Conservation (phyloP, 35 echinoderm and acorn worm species). For the Apostichopus japonicus region DNA sequence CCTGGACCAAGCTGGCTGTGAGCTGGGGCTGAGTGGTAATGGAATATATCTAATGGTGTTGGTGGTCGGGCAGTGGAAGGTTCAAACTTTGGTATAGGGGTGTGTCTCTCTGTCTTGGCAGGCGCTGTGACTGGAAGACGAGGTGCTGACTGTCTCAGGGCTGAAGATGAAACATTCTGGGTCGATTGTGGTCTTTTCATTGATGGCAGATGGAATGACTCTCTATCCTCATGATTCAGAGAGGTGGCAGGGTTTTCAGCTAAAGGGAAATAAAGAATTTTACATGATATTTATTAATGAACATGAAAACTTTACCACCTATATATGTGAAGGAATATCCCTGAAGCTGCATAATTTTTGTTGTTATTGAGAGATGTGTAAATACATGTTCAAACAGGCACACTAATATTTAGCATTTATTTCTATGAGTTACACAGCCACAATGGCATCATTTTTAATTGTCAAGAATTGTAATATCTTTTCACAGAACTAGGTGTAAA, state of each 20-base stretch:
- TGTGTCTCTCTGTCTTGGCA: constrained; percentile 44
- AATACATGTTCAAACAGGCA: no score
- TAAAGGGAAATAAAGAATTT: constrained; percentile 1
- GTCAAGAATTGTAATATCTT: no score
- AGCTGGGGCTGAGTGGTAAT: constrained; percentile 89
- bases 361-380: no score
- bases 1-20: constrained; percentile 91
- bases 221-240: constrained; percentile 64
- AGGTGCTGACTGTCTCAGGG: neutral
- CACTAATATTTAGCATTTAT: no score
- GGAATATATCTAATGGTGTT: constrained; percentile 92
- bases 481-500: no score
- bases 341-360: no score
- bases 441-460: no score
- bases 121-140: constrained; percentile 70
- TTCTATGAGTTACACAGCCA: no score
- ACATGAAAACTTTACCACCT: neutral
- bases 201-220: constrained; percentile 66
- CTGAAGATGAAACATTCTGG: neutral
- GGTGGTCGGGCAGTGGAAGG: constrained; percentile 80
- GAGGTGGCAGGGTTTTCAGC: constrained; percentile 92
- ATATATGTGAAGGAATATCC: no score
- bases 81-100: constrained; percentile 73
- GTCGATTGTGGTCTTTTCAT: constrained; percentile 53
- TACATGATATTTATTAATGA: no score